Evolutionary conservation across 2,888 invertebrate species (phyloP), one percentile per base, ranked within the genome.

Genomic region (Drosophila limbata): DNA sequence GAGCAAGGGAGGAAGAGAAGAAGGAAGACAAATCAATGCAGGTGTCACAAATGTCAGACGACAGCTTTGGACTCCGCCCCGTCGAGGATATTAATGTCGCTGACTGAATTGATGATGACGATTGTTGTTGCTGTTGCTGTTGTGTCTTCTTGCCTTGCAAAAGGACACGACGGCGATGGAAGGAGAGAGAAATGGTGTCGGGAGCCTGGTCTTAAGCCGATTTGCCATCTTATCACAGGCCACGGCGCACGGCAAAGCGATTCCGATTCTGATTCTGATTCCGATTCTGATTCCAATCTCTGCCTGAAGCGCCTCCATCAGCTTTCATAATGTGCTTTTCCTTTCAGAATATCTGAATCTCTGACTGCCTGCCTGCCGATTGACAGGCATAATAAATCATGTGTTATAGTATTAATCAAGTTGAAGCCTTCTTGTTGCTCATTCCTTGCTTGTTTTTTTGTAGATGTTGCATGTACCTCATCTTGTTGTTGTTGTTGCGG

Each of bases 1-100:
- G 39, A 66, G 65, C 35, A 37, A n/a, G 4, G n/a, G 37, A 37
- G 35, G 15, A 35, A 69, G 69, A 65, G 63, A 67, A 74, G 69
- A 67, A 73, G 69, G 77, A 84, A 88, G 87, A 88, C 86, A 87
- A 87, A 87, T 87, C 86, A 87, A 87, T 87, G 86, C 86, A 87
- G 86, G 86, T 87, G 86, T 88, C 86, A 87, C 86, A 87, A 87
- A 88, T 86, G 87, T 88, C 88, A 86, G 88, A 80, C 82, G 82
- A 88, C 88, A 79, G 88, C 86, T 84, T 86, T 72, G 73, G 82
- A 59, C 59, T 35, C 39, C 70, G 57, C 59, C 69, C 35, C 59
- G 33, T 59, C 45, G 73, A 73, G 84, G 85, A 86, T 88, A 86
- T 86, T 88, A 86, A 86, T 86, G 88, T 88, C 88, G 84, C 85